phyloP scores from a whole-genome alignment of 2,888 invertebrate species.

The Polietes domitor region DNA sequence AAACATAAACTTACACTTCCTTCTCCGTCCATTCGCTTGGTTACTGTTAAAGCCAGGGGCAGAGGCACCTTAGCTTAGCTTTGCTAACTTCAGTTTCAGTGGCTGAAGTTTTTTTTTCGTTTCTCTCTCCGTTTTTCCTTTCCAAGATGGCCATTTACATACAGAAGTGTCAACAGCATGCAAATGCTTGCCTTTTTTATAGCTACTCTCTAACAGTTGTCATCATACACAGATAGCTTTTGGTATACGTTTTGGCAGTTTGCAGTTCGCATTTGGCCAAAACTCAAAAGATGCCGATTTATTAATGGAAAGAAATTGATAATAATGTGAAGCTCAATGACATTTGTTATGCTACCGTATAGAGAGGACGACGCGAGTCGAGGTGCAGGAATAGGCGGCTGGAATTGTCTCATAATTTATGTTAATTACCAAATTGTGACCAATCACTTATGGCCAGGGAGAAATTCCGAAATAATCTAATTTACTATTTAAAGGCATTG shows the following conservation, averaged over 20 bases:
- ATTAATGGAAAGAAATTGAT: slow-evolving; percentile 39
- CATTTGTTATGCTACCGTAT: slow-evolving; percentile 18
- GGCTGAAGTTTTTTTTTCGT: background rate
- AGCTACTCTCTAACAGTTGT: slow-evolving; percentile 28
- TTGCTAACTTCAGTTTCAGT: background rate
- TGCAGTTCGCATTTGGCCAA: slow-evolving; percentile 3
- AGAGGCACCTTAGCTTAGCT: background rate
- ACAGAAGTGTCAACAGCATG: slow-evolving; percentile 42
- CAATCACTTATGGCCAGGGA: background rate
- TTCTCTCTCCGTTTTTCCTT: background rate
- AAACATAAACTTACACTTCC: slow-evolving; percentile 45
- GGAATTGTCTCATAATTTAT: background rate
- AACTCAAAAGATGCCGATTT: slow-evolving; percentile 43
- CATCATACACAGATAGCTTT: slow-evolving; percentile 41
- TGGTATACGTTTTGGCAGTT: slow-evolving; percentile 41
- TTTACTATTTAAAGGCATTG: background rate
- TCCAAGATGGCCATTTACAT: slow-evolving; percentile 39
- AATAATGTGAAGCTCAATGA: slow-evolving; percentile 30
- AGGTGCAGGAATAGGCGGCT: background rate
- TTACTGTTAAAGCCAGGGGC: background rate
- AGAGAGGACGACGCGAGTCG: background rate
- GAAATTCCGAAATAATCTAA: background rate
- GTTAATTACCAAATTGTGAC: slow-evolving; percentile 16
- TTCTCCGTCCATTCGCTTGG: slow-evolving; percentile 28
- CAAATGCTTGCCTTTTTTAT: slow-evolving; percentile 21